Evolutionary conservation across 2,113 vertebrate genomes (phyloP).

Genomic region (Larimichthys crocea): DNA sequence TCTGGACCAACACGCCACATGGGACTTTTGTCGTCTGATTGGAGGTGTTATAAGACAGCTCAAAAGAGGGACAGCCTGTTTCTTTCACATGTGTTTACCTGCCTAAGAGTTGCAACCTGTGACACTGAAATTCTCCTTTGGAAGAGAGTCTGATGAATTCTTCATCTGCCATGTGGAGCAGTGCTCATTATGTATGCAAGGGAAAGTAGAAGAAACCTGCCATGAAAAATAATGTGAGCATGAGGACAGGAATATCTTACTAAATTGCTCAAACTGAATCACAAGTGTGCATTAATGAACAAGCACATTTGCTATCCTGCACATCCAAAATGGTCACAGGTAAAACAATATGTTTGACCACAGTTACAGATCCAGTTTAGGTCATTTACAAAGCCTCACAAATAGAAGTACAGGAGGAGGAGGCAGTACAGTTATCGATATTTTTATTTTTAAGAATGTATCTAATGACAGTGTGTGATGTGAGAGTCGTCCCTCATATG

Average conservation of each 20-base stretch:
- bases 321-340: neutral
- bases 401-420: neutral
- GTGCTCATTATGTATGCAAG: accelerated
- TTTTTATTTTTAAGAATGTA: neutral
- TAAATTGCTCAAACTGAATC: neutral
- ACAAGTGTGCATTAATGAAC: neutral
- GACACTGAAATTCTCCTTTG: neutral
- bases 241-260: neutral
- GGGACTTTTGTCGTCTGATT: constrained; percentile 3
- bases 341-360: neutral
- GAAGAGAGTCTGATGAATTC: neutral
- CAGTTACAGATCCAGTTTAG: neutral
- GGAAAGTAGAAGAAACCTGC: neutral
- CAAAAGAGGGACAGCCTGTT: neutral
- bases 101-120: neutral
- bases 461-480: neutral
- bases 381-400: neutral
- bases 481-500: neutral
- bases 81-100: neutral
- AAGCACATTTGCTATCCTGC: neutral
- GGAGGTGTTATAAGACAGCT: constrained; percentile 14
- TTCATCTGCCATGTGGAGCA: neutral
- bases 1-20: neutral
- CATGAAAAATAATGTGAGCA: neutral
- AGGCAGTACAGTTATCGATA: neutral